Conservation (phyloP, 2,888 invertebrate species). For the Trissolcus brochymenae region DNA sequence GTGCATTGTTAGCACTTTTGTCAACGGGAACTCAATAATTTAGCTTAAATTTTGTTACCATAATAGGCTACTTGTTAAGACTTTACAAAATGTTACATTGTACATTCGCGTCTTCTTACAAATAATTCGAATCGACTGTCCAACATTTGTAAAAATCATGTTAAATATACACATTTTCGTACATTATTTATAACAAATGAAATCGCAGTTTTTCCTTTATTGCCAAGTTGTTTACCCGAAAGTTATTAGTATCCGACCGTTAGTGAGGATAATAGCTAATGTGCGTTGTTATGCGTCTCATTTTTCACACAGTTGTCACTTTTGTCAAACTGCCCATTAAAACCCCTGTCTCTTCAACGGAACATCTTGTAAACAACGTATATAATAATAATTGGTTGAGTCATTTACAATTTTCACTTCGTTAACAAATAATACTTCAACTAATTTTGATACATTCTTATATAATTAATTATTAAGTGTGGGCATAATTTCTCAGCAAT, state of each 20-base stretch:
- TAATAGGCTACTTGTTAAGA: conserved; percentile 41
- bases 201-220: conserved; percentile 15
- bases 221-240: conserved; percentile 26
- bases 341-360: conserved; percentile 24
- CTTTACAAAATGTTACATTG: conserved; percentile 30
- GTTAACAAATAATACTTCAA: conserved; percentile 1
- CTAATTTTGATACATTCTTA: background rate
- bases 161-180: conserved; percentile 48
- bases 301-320: conserved; percentile 48
- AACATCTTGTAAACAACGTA: conserved; percentile 50
- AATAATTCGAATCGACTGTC: conserved; percentile 25
- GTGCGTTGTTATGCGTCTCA: conserved; percentile 38
- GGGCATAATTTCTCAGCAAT: background rate
- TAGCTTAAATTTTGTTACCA: conserved; percentile 18
- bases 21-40: conserved; percentile 92
- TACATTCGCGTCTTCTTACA: conserved; percentile 22
- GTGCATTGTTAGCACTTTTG: conserved; percentile 93
- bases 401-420: conserved; percentile 20
- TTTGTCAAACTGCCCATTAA: conserved; percentile 53
- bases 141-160: conserved; percentile 32
- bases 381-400: background rate
- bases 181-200: conserved; percentile 48
- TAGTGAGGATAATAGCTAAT: conserved; percentile 32
- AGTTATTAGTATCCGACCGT: conserved; percentile 1
- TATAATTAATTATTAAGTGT: background rate